phyloP scores from a whole-genome alignment of 53 echinoderm and acorn worm species.

The Holothuria scabra region DNA sequence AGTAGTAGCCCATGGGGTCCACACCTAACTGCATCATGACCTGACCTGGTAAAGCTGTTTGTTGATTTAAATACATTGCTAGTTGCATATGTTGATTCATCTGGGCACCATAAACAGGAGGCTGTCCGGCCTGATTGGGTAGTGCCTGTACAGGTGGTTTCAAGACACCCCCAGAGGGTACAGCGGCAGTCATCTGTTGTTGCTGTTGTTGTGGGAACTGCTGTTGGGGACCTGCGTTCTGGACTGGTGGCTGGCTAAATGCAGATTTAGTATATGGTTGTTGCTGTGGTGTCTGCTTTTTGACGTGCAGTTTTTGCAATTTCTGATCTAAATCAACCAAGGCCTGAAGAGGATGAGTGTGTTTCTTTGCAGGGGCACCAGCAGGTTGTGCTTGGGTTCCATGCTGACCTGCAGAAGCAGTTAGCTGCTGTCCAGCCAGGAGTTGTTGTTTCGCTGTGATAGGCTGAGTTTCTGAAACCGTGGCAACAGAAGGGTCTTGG shows the following conservation, averaged over 20 bases:
- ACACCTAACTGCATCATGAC: background rate
- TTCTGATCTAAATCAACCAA: slow-evolving; percentile 72
- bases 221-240: slow-evolving; percentile 18
- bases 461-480: background rate
- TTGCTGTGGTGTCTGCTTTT: slow-evolving; percentile 68
- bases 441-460: slow-evolving; percentile 37
- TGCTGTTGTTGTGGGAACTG: slow-evolving; percentile 39
- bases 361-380: slow-evolving; percentile 29
- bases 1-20: background rate
- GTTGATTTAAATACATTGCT: slow-evolving; percentile 18
- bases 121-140: slow-evolving; percentile 19
- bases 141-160: slow-evolving; percentile 2
- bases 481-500: slow-evolving; percentile 22
- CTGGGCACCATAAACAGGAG: background rate
- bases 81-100: slow-evolving; percentile 9
- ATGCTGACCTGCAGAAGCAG: slow-evolving; percentile 17
- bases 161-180: slow-evolving; percentile 30
- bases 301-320: slow-evolving; percentile 71
- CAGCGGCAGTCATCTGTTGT: background rate
- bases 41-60: background rate
- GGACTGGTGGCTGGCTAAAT: slow-evolving; percentile 24
- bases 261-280: slow-evolving; percentile 17
- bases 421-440: slow-evolving; percentile 4
- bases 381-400: slow-evolving; percentile 39
- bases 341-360: slow-evolving; percentile 6